Conservation (phyloP, 2,113 vertebrate species). For the Telmatochromis sp. region DNA sequence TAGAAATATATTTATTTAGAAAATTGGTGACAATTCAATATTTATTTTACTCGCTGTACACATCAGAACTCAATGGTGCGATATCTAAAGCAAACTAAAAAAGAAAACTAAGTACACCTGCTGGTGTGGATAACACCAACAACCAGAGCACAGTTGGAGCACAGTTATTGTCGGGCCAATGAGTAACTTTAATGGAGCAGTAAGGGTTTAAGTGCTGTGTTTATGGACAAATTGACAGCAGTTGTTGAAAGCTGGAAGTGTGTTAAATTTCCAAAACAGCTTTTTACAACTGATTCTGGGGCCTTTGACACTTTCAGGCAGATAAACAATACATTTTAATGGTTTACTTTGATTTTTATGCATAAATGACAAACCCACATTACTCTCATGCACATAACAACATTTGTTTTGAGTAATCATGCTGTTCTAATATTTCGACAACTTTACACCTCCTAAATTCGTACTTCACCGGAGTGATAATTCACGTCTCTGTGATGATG, state of each 20-base stretch:
- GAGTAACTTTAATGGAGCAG: constrained; percentile 18
- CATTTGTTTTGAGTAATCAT: neutral
- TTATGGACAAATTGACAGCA: constrained; percentile 21
- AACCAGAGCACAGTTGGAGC: neutral
- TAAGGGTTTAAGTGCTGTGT: constrained; percentile 16
- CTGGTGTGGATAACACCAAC: neutral
- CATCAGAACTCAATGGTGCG: neutral
- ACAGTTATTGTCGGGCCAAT: neutral
- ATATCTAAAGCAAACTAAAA: neutral
- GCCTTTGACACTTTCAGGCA: neutral
- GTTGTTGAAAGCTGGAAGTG: neutral
- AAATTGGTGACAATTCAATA: neutral
- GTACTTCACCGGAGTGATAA: neutral
- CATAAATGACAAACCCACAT: neutral
- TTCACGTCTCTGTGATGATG: neutral
- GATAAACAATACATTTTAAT: neutral
- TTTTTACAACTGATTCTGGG: neutral
- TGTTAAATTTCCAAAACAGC: neutral
- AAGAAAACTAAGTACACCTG: neutral
- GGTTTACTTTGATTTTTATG: neutral
- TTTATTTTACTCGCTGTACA: neutral
- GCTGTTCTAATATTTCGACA: neutral
- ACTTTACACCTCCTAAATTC: neutral
- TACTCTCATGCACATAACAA: neutral
- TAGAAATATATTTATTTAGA: neutral